Base-by-base conservation (phyloP, 2,113 vertebrate species). In the Rhinopithecus roxellana region DNA sequence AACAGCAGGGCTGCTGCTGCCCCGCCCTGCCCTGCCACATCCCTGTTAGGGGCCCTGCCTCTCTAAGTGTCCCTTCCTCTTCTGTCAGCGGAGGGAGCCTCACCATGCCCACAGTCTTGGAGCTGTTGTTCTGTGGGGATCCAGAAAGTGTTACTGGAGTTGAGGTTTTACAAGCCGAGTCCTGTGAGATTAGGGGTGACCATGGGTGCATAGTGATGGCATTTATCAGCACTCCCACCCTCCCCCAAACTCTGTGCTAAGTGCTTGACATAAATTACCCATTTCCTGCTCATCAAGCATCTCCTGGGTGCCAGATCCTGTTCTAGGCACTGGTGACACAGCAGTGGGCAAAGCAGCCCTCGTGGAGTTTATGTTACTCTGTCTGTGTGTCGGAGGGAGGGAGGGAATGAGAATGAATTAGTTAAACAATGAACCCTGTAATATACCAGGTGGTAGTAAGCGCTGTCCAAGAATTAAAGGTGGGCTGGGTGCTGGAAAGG, bases 71-170 rank as follows among this genome's bases (percentile, higher is more conserved):
- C 55, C 18, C 40, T 72, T 27, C 59, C 61, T 79, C 48, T 83
- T 5, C 7, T 30, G 69, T 55, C 91, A 0, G 13, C 4, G 38
- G 40, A 78, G 30, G 16, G 45, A 45, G 17, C 5, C 8, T 48
- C 38, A 25, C 16, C 3, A 8, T 8, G 7, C 12, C 48, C 10
- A 4, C 1, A 0, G 4, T 32, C 55, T 43, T n/a, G n/a, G 78
- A 55, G n/a, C 27, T 27, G 5, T 48, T 32, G 25, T 61, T 69
- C 87, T 70, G 7, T 14, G 72, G 55, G 13, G 78, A 25, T 79
- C 64, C 35, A n/a, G 75, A 82, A 2, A 64, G 45, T 6, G 43
- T 43, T 30, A 22, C 23, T 32, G 40, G 18, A 87, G 59, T 38
- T 32, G 72, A 74, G 77, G 22, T 52, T n/a, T 88, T 30, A 12